These are phyloP conservation scores for Urocynchramus pylzowi DNA, from an alignment of 2,113 vertebrate species.

Conservation along the genomic window DNA sequence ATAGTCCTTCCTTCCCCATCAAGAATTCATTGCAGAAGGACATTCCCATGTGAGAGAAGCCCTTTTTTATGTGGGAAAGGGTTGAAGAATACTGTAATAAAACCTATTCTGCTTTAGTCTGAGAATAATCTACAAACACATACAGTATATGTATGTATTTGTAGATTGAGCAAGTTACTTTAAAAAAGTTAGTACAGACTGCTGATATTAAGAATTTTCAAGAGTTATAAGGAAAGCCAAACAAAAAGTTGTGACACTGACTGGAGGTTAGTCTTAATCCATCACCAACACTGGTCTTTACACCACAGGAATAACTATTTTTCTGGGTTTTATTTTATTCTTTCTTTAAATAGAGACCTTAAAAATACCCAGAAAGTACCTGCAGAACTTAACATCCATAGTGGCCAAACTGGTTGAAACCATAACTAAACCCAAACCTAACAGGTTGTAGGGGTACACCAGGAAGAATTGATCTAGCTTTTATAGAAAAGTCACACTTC, in stretches of 20 bases:
- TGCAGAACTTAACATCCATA: not conserved
- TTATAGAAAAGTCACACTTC: not conserved
- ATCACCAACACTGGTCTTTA: not conserved
- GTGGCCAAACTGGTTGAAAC: not conserved
- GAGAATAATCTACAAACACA: not conserved
- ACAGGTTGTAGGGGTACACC: not conserved
- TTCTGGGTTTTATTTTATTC: not conserved
- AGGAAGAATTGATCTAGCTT: not conserved
- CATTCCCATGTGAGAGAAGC: not conserved
- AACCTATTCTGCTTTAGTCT: not conserved
- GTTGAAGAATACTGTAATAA: not conserved
- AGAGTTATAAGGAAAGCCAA: not conserved
- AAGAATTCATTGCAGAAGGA: not conserved
- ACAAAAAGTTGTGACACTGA: not conserved
- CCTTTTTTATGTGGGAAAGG: not conserved
- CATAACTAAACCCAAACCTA: not conserved
- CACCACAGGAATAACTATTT: not conserved
- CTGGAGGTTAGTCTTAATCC: not conserved
- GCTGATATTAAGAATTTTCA: not conserved
- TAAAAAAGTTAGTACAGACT: not conserved
- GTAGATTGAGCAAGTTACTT: not conserved
- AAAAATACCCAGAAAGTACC: not conserved
- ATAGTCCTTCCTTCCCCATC: not conserved
- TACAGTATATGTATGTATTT: not conserved
- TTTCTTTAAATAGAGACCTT: not conserved